Conservation (phyloP, 2,888 invertebrate species). For the Mermis nigrescens region DNA sequence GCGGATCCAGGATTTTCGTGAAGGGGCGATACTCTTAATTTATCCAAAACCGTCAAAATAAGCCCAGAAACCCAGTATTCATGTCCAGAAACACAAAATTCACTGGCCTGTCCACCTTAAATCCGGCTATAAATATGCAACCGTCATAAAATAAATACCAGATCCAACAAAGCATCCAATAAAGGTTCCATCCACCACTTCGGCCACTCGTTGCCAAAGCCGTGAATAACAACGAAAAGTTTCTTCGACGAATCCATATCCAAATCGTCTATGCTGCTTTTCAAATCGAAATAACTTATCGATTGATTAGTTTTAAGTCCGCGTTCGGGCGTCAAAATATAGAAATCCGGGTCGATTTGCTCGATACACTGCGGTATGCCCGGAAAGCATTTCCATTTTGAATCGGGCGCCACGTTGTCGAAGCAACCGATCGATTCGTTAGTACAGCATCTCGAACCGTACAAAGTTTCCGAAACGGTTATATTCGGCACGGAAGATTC, state of each 20-base stretch:
- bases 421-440: neutral
- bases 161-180: neutral
- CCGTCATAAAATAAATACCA: too few relatives aligned
- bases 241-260: neutral
- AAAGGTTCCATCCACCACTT: neutral
- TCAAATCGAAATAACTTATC: neutral
- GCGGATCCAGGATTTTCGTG: too few relatives aligned
- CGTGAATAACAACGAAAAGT: slow-evolving; percentile 8
- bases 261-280: neutral
- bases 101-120: too few relatives aligned
- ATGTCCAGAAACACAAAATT: too few relatives aligned
- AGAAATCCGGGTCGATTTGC: neutral
- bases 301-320: neutral
- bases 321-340: neutral
- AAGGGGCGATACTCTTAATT: too few relatives aligned
- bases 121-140: too few relatives aligned
- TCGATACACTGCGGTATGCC: neutral
- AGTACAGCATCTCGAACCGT: neutral
- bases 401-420: neutral
- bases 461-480: neutral
- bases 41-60: too few relatives aligned
- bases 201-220: slow-evolving; percentile 8
- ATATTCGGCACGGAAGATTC: too few relatives aligned
- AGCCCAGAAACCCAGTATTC: too few relatives aligned
- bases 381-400: neutral